These are phyloP conservation scores for Reticulitermes lucifugus DNA, from an alignment of 2,888 invertebrate species.

Conservation along the genomic window DNA sequence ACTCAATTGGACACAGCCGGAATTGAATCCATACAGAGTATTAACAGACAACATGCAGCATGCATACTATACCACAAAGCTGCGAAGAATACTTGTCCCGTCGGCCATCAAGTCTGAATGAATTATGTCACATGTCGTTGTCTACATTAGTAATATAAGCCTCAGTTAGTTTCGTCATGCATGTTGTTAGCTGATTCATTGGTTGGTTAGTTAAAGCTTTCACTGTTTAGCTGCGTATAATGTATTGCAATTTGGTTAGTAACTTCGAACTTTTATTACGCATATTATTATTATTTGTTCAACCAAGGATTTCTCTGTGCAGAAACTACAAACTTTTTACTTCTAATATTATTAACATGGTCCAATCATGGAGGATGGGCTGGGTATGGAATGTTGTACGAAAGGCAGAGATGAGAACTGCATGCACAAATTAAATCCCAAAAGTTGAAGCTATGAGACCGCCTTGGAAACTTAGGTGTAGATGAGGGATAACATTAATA, in stretches of 20 bases:
- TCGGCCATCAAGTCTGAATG: constrained; percentile 5
- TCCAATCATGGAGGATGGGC: too few relatives aligned
- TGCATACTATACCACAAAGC: constrained; percentile 25
- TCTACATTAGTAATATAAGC: constrained; percentile 15
- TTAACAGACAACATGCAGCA: neutral
- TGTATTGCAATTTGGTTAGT: neutral
- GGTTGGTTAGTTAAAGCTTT: neutral
- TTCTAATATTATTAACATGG: too few relatives aligned
- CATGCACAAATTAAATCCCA: too few relatives aligned
- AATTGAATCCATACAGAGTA: neutral
- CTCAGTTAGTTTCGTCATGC: constrained; percentile 26
- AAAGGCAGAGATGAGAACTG: too few relatives aligned
- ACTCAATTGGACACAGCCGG: neutral
- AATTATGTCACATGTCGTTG: constrained; percentile 14
- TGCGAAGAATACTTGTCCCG: neutral
- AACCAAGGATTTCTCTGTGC: neutral
- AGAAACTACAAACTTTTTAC: too few relatives aligned
- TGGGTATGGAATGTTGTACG: too few relatives aligned
- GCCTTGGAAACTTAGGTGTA: too few relatives aligned
- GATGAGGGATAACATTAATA: too few relatives aligned
- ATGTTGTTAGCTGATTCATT: neutral
- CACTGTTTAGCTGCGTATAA: neutral
- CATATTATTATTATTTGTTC: neutral
- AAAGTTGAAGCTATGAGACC: too few relatives aligned
- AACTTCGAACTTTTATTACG: neutral